Evolutionary conservation across 2,797 vertebrate species (phyloP), one percentile per base, ranked within the genome.

Genomic region (Euphonia xanthogaster): DNA sequence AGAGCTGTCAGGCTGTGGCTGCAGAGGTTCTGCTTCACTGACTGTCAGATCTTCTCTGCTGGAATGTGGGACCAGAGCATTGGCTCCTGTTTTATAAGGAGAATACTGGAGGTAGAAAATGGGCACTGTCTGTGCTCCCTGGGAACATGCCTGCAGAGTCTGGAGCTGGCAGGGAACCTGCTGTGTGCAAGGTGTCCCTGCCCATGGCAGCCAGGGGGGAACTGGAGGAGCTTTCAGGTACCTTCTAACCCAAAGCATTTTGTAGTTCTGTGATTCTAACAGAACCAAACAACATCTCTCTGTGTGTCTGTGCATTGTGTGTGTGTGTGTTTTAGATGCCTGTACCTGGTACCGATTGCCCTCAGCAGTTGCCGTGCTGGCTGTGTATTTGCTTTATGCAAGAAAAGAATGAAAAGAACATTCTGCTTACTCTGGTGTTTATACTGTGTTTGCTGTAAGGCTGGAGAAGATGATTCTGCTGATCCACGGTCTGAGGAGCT

Each of bases 91-190:
- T 51, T 48, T 8, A 9, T 37, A 11, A 7, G 23, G 68, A 44
- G 60, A 16, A 53, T 35, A 10, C 0, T 22, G 58, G 58, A 62
- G 71, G 71, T 4, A 25, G 77, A 9, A 8, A 8, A 13, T 12
- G 1, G 15, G 47, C 5, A 1, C 40, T 35, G 16, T 25, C 30
- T 63, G 0, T 10, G 0, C n/a, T 39, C 11, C 0, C 1, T 6
- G 42, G 21, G 79, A 50, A 4, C 2, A 0, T 8, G n/a, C 14
- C 7, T 25, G 19, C 62, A 25, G 37, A 4, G 3, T 6, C 50
- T 14, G 0, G 10, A 54, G 67, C 63, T 20, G 3, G 12, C 44
- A 39, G 71, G 48, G 24, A 25, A 30, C 57, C 55, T 19, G 55
- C 7, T 22, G 51, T 31, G 1, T 21, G 63, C 50, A 44, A 20